Evolutionary conservation across 2,113 vertebrate species (phyloP).

Genomic region (Eretmochelys imbricata): DNA sequence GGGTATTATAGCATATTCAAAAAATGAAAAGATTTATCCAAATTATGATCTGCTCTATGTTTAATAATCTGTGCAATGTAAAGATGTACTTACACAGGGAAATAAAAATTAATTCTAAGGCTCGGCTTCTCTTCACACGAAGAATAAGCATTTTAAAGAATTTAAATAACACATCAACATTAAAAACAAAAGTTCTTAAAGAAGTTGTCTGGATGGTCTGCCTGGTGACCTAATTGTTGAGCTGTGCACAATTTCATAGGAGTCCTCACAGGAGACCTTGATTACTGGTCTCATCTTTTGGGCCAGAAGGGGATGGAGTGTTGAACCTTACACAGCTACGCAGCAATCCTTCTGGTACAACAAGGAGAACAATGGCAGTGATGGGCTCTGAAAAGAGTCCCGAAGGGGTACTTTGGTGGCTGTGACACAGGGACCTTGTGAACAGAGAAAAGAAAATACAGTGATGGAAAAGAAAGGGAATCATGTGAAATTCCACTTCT

Average conservation of each 20-base stretch:
- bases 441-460: neutral
- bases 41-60: neutral
- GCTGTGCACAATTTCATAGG: neutral
- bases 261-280: neutral
- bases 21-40: neutral
- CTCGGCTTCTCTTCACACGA: neutral
- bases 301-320: neutral
- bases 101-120: neutral
- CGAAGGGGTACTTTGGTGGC: neutral
- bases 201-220: neutral
- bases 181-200: neutral
- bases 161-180: neutral
- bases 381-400: neutral
- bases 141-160: neutral
- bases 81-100: neutral
- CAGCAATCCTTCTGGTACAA: neutral
- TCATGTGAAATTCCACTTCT: neutral
- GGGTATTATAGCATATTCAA: neutral
- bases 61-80: neutral
- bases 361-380: neutral
- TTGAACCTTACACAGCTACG: neutral
- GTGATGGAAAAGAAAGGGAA: accelerated
- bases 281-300: neutral
- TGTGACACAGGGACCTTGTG: neutral
- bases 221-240: neutral